Base-by-base conservation (phyloP, 2,888 invertebrate genomes). In the Seira ritae region DNA sequence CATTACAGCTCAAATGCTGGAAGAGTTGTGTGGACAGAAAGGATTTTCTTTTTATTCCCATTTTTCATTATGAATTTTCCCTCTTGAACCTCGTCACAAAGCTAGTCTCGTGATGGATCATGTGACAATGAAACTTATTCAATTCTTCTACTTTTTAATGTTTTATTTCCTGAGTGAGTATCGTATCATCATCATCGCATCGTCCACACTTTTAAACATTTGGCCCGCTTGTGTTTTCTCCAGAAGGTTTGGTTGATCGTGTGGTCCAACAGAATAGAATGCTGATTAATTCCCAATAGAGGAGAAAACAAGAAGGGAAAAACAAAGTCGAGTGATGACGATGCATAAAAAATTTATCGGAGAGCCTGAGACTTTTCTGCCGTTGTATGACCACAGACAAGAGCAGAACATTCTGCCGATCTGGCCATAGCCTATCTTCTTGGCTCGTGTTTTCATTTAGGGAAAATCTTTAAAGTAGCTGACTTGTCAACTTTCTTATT, bases 11-110 rank as follows among this genome's bases (percentile, higher is more conserved):
- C 42, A 31, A 74, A 62, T 8, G 42, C 42, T 12, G 6, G 42
- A n/a, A 42, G 65, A 19, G 19, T 50, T 50, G 10, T 75, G 75
- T 77, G 67, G 78, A 76, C 78, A 72, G 24, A 68, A 72, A 66
- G 55, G 65, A 75, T 72, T 75, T 76, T 76, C n/a, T 73, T 55
- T 67, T 73, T 23, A n/a, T 42, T 24, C 24, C 69, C 55, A 12
- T 81, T 24, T 42, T 12, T 73, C 71, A 17, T 73, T 69, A 71
- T 42, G n/a, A 42, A 42, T 66, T 20, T 71, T 50, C 65, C 22
- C 17, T 74, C 65, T 68, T 62, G n/a, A 68, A 68, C 37, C 68
- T 68, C 17, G 20, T 24, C 24, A 66, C 66, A 66, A n/a, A 20
- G 20, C 60, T n/a, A n/a, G 3, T 60, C 60, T 60, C 10, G n/a